Base-by-base conservation (phyloP, 2,797 vertebrate species). In the Synaphobranchus kaupii region DNA sequence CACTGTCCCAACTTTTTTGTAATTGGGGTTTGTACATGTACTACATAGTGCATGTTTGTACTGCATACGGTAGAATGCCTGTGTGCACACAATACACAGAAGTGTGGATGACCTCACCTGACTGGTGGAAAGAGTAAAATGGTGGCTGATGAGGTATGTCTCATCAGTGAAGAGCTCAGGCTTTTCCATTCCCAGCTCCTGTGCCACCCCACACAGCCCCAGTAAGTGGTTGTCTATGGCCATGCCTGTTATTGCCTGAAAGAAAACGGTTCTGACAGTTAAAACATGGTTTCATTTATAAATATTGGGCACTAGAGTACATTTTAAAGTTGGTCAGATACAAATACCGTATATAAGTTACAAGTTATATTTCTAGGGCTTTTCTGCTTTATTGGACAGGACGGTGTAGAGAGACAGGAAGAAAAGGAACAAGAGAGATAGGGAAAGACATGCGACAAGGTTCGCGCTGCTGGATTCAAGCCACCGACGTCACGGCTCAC, bases 211-310 rank as follows among this genome's bases (percentile, higher is more conserved):
- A 90, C 97, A 94, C 63, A 99, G 97, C 6, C 97, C 99, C 20
- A 99, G 94, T 84, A 99, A 95, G 56, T 99, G 99, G 95, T 99
- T 99, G 96, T 99, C 99, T 87, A 98, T 98, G 84, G 96, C 98
- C 96, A 98, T 97, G 87, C 99, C 98, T 88, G 97, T 97, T 88
- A 99, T 96, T 68, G 97, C 97, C 98, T 99, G 88, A 52, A 82
- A 88, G 52, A 52, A 56, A 83, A 9, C 56, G 39, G 34, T 17
- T 39, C 4, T 78, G 34, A 0, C n/a, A 13, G 15, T 7, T 20
- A 22, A 39, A 7, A 78, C 34, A 17, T 39, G 13, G 68, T 13
- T 39, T 34, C n/a, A 66, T 25, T 22, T 25, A n/a, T 1, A 66
- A 2, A 28, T 3, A 68, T 6, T 68, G n/a, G 28, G 63, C 63